Evolutionary conservation across 2,797 vertebrate genomes (phyloP).

Genomic region (Crocodylus rhombifer): DNA sequence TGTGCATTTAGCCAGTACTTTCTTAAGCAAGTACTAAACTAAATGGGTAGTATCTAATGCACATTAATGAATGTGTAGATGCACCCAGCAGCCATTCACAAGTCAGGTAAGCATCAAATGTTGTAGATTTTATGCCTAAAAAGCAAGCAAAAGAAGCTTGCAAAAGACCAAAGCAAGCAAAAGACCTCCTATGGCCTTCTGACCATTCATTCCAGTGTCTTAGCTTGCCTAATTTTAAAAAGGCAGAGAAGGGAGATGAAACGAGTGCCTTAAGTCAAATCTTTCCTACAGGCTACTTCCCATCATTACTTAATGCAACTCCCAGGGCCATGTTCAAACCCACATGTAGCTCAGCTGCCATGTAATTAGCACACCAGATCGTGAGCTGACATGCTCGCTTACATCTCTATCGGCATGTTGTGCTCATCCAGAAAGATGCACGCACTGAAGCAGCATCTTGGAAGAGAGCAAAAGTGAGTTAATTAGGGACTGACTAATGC

Average conservation of each 20-base stretch:
- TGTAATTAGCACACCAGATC: slow-evolving; percentile 60
- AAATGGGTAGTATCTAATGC: too few relatives aligned
- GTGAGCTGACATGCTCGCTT: slow-evolving; percentile 62
- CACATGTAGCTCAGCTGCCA: not conserved
- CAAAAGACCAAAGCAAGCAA: not conserved
- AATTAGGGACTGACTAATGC: slow-evolving; percentile 75
- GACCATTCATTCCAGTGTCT: not conserved
- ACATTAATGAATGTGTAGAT: too few relatives aligned
- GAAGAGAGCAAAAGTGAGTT: slow-evolving; percentile 76
- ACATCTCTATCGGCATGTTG: slow-evolving; percentile 55
- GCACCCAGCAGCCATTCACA: too few relatives aligned
- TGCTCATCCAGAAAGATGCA: slow-evolving; percentile 60
- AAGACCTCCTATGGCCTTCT: not conserved
- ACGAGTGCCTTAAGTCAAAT: slow-evolving; percentile 40
- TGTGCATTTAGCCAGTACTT: too few relatives aligned
- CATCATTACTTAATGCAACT: not conserved
- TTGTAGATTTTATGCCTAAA: not conserved
- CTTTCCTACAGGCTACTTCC: slow-evolving; percentile 43
- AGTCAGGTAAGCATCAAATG: too few relatives aligned
- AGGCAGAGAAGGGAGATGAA: not conserved
- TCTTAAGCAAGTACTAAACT: too few relatives aligned
- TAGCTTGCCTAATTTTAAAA: slow-evolving; percentile 44
- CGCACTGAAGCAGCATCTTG: slow-evolving; percentile 70
- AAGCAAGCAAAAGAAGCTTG: not conserved
- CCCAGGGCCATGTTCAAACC: slow-evolving; percentile 47